Evolutionary conservation across 2,888 invertebrate genomes (phyloP), one percentile per base, ranked within the genome.

Genomic region (Harpagoxenus sublaevis): DNA sequence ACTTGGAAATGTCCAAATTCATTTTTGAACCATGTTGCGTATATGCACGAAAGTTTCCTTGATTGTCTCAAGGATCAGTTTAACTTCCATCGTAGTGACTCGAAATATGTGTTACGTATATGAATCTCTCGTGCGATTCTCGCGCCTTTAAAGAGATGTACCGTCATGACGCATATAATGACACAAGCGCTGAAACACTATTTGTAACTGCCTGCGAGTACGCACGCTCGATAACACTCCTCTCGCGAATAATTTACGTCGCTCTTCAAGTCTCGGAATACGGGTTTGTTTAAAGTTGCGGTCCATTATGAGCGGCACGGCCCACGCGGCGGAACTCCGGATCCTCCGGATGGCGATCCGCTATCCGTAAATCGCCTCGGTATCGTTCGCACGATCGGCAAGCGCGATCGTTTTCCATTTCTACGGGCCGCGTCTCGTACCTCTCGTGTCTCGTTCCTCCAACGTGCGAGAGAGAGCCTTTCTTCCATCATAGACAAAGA

Each of bases 341-440:
- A 65, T 48, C 68, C 73, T 65, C 62, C 42, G 66, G 65, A 65
- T 48, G 62, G 60, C 71, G 83, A 87, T 88, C 65, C 85, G 75
- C 86, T 88, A 88, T 90, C 88, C 84, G 86, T 86, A 88, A 85
- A 83, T 86, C 83, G 85, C 71, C 45, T 66, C 57, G 74, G 35
- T 89, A 91, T 91, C 91, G 88, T 91, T 91, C 87, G 85, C 91
- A 90, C 89, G 88, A 91, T 91, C 91, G 84, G 60, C 42, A 71
- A 51, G 39, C n/a, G 60, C 87, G 88, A 90, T 89, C 86, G 85
- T 90, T 90, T 90, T 87, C 86, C 86, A 60, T 83, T 84, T 78
- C 60, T 71, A 55, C 77, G 66, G 28, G 88, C 60, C 75, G 42
- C 79, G 3, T 18, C 53, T 75, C 68, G 63, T 79, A 74, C 53